These are phyloP conservation scores for Allochrocebus solatus DNA, from an alignment of 2,797 vertebrate species.

Conservation along the genomic window DNA sequence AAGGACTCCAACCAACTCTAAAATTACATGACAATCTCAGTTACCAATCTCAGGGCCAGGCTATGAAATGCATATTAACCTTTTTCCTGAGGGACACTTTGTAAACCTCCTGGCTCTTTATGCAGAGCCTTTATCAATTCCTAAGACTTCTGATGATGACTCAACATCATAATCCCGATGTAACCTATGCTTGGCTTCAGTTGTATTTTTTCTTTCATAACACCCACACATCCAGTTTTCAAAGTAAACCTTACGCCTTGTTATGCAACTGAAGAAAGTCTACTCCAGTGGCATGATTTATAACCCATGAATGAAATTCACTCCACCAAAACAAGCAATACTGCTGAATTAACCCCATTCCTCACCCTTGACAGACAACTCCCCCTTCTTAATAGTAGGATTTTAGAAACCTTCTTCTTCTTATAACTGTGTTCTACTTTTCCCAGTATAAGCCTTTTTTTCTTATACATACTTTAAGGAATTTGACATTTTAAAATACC, in stretches of 20 bases:
- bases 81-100: not conserved
- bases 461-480: not conserved
- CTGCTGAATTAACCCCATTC: conserved; percentile 21
- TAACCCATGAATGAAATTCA: conserved; percentile 18
- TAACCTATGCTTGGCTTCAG: not conserved
- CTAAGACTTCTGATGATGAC: conserved; percentile 20
- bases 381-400: not conserved
- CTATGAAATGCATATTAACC: not conserved
- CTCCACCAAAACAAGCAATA: not conserved
- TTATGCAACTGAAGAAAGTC: conserved; percentile 32
- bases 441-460: not conserved
- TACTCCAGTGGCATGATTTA: not conserved
- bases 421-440: not conserved
- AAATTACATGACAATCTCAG: not conserved
- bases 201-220: conserved; percentile 35
- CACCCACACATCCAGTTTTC: not conserved
- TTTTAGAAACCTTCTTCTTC: not conserved
- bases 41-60: not conserved
- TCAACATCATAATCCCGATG: not conserved
- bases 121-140: not conserved
- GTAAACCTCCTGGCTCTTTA: not conserved
- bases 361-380: not conserved
- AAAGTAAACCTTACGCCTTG: conserved; percentile 21
- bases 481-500: conserved; percentile 83
- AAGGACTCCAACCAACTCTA: not conserved